Evolutionary conservation across 92 coral and sea anemone species (phyloP), one percentile per base, ranked within the genome.

Genomic region (Bergia sp.): DNA sequence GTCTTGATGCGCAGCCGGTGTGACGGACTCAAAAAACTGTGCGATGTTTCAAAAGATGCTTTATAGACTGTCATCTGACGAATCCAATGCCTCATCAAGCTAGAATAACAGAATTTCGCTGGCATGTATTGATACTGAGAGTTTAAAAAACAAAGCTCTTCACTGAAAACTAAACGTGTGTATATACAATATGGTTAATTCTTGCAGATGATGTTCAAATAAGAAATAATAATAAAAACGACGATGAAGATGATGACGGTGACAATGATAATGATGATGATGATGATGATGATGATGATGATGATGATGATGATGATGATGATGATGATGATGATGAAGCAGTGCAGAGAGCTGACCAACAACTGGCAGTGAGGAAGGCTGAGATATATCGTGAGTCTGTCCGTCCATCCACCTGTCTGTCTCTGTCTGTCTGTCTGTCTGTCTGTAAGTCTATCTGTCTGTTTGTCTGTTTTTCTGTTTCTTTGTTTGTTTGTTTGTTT

Each of bases 361-460:
- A 47, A 37, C 57, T 79, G 65, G 61, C 82, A 29, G 58, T 79
- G 15, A n/a, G 82, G 39, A 79, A 50, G 39, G 82, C 64, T 7
- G 82, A 45, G 39, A 79, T 79, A 44, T 79, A n/a, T 50, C 1
- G 82, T 79, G 61, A 79, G 82, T 79, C 20, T 79, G 37, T 7
- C 20, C 3, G 43, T 13, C 39, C 0, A 20, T 47, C 3, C 29
- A 20, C 15, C 79, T 76, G 42, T 40, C 44, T 12, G 36, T 76
- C 5, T 76, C 5, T 76, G 40, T 10, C 1, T 13, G 40, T 13
- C 55, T 1, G 41, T 76, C 9, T 76, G 0, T 11, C 7, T 43
- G 50, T 21, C 12, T 42, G 37, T 10, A 1, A 1, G 29, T 67
- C 1, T 67, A 1, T 50, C 15, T 7, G 0, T 50, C 2, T 57